Evolutionary conservation across 2,888 invertebrate genomes (phyloP).

Genomic region (Zaprionus lineosus): DNA sequence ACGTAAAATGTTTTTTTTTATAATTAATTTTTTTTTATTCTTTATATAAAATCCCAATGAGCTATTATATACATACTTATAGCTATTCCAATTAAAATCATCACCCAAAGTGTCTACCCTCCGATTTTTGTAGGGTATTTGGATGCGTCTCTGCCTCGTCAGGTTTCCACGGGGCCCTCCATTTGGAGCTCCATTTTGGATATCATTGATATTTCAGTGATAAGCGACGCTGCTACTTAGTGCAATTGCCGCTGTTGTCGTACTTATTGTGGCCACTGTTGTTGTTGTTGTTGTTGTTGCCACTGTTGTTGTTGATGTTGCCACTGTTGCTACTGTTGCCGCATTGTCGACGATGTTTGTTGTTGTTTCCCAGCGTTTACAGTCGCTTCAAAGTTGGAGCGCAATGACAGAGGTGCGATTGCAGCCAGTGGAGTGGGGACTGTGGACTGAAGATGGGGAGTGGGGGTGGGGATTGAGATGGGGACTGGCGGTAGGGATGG

Average conservation of each 20-base stretch:
- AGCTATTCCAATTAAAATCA: too few species aligned
- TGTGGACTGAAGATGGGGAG: not conserved
- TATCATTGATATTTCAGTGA: conserved; percentile 54
- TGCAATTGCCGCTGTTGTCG: conserved; percentile 33
- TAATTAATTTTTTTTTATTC: too few species aligned
- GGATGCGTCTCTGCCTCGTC: not conserved
- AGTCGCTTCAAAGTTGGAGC: conserved; percentile 20
- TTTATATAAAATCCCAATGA: too few species aligned
- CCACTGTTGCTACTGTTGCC: conserved; percentile 5
- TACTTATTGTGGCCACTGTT: conserved; percentile 11
- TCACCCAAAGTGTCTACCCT: too few species aligned
- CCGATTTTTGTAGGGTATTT: conserved; percentile 9
- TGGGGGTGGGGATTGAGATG: too few species aligned
- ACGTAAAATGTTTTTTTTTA: too few species aligned
- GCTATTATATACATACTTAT: too few species aligned
- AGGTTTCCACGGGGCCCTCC: too few species aligned
- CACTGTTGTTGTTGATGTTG: conserved; percentile 8
- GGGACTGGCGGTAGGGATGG: too few species aligned
- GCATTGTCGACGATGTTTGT: too few species aligned
- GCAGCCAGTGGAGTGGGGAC: conserved; percentile 21
- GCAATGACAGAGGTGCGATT: not conserved
- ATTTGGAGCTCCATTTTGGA: conserved; percentile 14
- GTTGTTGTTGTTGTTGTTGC: conserved; percentile 13
- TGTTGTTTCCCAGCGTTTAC: conserved; percentile 23
- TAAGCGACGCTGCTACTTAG: conserved; percentile 43